phyloP scores from a whole-genome alignment of 2,797 vertebrate genomes.

The Chaunax sp. region DNA sequence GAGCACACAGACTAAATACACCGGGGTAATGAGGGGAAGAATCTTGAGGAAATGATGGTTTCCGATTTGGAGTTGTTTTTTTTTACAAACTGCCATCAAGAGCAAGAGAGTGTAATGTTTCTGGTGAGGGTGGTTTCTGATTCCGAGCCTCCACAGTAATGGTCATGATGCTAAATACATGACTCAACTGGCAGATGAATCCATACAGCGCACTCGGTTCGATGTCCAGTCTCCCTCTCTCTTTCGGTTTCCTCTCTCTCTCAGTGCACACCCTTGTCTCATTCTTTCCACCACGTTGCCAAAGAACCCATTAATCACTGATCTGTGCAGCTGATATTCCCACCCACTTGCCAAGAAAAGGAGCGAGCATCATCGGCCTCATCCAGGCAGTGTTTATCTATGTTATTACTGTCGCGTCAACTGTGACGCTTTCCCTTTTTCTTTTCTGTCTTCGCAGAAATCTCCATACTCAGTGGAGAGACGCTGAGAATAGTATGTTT shows the following conservation, averaged over 20 bases:
- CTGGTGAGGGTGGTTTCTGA: too few species aligned
- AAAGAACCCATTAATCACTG: constrained; percentile 67
- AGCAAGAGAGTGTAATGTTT: constrained; percentile 25
- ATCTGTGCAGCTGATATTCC: constrained; percentile 65
- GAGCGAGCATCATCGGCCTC: constrained; percentile 34
- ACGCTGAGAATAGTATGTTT: constrained; percentile 45
- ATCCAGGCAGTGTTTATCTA: constrained; percentile 63
- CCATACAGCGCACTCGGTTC: constrained; percentile 28
- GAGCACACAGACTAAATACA: too few species aligned
- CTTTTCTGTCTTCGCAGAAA: constrained; percentile 39
- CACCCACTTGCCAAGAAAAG: constrained; percentile 38
- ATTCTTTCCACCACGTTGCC: constrained; percentile 19
- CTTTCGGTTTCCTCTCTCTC: not conserved
- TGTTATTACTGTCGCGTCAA: constrained; percentile 52
- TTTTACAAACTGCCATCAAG: too few species aligned
- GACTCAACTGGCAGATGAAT: constrained; percentile 58
- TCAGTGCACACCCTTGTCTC: not conserved
- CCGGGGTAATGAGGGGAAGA: too few species aligned
- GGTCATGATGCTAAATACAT: constrained; percentile 19
- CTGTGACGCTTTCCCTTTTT: constrained; percentile 51
- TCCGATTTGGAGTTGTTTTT: too few species aligned
- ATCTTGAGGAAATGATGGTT: too few species aligned
- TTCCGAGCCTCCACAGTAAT: constrained; percentile 22
- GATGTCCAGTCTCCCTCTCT: constrained; percentile 34
- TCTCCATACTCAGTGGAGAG: constrained; percentile 46